Percentiles rank a stretch among this genome's conserved stretches.
phyloP scores from a whole-genome alignment of 1,140 invertebrate species.

The Pseudomyrmex sp. region DNA sequence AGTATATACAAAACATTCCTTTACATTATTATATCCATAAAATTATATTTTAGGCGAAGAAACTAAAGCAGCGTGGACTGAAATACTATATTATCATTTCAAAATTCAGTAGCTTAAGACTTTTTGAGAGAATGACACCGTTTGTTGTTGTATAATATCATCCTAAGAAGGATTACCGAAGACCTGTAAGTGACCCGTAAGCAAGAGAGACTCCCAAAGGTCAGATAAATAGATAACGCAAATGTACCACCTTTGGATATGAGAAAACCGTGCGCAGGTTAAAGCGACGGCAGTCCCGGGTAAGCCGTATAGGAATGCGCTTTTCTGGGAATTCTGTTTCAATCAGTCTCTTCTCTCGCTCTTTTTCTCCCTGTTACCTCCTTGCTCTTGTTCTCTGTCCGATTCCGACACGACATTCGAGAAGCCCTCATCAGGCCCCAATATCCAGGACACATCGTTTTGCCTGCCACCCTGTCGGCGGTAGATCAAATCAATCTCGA shows the following conservation, averaged over 20 bases:
- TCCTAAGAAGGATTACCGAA: no score
- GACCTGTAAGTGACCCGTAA: conserved; percentile 36
- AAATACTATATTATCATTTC: no score
- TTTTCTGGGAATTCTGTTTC: conserved; percentile 62
- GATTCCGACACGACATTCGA: conserved; percentile 64
- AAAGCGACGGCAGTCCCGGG: conserved; percentile 73
- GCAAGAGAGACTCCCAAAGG: conserved; percentile 50
- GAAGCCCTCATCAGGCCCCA: conserved; percentile 69
- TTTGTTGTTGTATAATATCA: conserved; percentile 31
- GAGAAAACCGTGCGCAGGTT: conserved; percentile 77
- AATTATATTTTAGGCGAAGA: background rate
- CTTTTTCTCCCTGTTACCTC: background rate
- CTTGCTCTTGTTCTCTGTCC: conserved; percentile 2
- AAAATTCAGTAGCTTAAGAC: conserved; percentile 48
- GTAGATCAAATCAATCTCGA: conserved; percentile 66
- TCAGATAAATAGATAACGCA: conserved; percentile 76
- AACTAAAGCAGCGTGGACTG: no score
- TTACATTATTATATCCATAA: background rate
- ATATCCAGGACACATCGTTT: conserved; percentile 62
- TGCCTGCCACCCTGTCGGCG: conserved; percentile 43
- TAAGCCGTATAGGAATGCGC: conserved; percentile 83
- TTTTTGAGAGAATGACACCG: conserved; percentile 61
- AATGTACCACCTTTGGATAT: conserved; percentile 80
- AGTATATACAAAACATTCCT: no score
- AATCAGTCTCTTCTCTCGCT: conserved; percentile 48